Conservation (phyloP, 2,113 vertebrate genomes). For the Verasper variegatus region DNA sequence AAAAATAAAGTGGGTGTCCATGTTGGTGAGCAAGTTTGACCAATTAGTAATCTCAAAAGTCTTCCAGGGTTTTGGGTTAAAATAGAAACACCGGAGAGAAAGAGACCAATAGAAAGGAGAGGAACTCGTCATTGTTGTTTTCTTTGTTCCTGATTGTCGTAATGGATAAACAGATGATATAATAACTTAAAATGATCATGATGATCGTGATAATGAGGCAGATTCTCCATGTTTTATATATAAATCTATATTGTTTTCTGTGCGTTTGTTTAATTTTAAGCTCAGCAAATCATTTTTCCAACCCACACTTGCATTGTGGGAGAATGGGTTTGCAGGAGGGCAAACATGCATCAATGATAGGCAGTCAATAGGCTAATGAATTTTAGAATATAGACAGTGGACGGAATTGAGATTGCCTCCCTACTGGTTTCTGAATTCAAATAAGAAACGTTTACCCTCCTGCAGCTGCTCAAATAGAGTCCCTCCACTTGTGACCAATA, state of each 20-base stretch:
- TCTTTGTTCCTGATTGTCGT: conserved; percentile 69
- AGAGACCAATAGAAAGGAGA: conserved; percentile 74
- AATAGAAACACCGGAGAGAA: conserved; percentile 60
- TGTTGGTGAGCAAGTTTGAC: conserved; percentile 26
- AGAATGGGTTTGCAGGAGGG: conserved; percentile 27
- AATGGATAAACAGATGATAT: conserved; percentile 56
- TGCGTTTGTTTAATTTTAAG: conserved; percentile 36
- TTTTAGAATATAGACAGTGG: background rate
- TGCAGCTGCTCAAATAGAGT: conserved; percentile 40
- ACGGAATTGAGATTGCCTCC: background rate
- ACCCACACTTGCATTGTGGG: conserved; percentile 61
- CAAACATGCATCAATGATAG: background rate
- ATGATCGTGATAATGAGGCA: conserved; percentile 54
- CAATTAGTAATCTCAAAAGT: conserved; percentile 74
- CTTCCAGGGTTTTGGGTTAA: conserved; percentile 79
- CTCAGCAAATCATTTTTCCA: conserved; percentile 65
- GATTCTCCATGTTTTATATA: conserved; percentile 52
- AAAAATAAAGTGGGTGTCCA: conserved; percentile 3
- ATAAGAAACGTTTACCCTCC: conserved; percentile 1
- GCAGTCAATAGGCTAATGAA: background rate
- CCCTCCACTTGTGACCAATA: conserved; percentile 59
- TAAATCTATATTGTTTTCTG: conserved; percentile 33
- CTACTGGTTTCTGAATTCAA: background rate
- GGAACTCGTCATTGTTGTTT: conserved; percentile 78
- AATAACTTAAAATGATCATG: conserved; percentile 45